Conservation (phyloP, 1,140 invertebrate species). For the Scylla paramamosain region DNA sequence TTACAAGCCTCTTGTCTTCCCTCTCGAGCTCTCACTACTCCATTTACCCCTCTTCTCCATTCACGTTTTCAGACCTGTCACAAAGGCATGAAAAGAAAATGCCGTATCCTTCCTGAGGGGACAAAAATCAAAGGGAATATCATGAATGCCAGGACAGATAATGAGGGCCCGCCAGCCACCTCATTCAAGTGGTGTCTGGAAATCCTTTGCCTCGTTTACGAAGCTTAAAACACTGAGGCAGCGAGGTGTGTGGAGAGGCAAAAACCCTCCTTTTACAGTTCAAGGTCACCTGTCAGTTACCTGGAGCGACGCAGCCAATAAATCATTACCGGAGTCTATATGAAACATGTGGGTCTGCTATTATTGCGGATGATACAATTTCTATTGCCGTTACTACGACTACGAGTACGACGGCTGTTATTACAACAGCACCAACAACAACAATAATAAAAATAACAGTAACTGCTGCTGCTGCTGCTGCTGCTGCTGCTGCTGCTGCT, state of each 20-base stretch:
- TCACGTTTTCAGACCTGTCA: constrained; percentile 12
- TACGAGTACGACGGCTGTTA: not conserved
- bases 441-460: too few relatives aligned
- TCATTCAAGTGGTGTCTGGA: not conserved
- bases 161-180: not conserved
- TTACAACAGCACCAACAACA: not conserved
- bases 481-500: too few relatives aligned
- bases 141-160: not conserved
- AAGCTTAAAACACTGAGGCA: not conserved
- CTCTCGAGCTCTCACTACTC: not conserved
- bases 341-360: not conserved
- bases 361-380: not conserved
- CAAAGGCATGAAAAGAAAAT: constrained; percentile 11
- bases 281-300: not conserved
- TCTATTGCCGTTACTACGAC: not conserved
- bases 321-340: not conserved
- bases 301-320: not conserved
- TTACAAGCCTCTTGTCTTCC: not conserved
- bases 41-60: not conserved
- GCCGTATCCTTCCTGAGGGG: not conserved
- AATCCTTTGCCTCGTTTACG: not conserved
- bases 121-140: constrained; percentile 24
- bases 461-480: too few relatives aligned
- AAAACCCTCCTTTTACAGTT: not conserved
- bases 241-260: not conserved